These are phyloP conservation scores for Stylophora pistillata DNA, from an alignment of 64 coral and sea anemone species.

Conservation along the genomic window DNA sequence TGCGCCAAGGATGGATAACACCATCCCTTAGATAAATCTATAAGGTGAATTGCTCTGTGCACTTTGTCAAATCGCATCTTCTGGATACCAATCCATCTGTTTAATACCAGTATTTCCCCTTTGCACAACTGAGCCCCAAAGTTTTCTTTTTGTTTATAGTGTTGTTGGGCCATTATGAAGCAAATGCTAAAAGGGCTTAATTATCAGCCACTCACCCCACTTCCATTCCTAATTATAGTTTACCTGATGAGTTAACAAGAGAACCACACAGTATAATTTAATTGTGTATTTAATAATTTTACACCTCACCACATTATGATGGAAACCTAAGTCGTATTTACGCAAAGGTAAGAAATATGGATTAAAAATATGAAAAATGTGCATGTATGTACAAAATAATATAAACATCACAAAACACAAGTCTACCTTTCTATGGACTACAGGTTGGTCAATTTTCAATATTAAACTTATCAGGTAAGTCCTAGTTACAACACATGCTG, in stretches of 20 bases:
- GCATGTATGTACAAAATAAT: slow-evolving; percentile 14
- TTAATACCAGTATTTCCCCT: too few relatives aligned
- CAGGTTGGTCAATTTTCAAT: background rate
- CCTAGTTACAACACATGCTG: background rate
- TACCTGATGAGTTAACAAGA: background rate
- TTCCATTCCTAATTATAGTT: too few relatives aligned
- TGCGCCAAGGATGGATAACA: too few relatives aligned
- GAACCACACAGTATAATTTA: background rate
- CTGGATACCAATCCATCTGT: too few relatives aligned
- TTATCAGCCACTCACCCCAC: too few relatives aligned
- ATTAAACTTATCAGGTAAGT: background rate
- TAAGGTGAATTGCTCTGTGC: too few relatives aligned
- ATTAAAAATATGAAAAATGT: background rate
- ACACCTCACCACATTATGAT: background rate
- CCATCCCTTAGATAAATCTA: too few relatives aligned
- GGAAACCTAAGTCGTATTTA: background rate
- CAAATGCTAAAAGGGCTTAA: too few relatives aligned
- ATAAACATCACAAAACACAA: background rate
- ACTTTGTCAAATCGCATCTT: too few relatives aligned
- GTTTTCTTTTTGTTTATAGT: too few relatives aligned
- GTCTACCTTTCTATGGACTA: background rate
- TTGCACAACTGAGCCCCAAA: too few relatives aligned
- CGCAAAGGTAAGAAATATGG: background rate
- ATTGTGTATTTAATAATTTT: background rate
- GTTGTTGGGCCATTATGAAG: too few relatives aligned